These are phyloP conservation scores for Drosophila jambulina DNA, from an alignment of 1,140 invertebrate species.

Conservation along the genomic window DNA sequence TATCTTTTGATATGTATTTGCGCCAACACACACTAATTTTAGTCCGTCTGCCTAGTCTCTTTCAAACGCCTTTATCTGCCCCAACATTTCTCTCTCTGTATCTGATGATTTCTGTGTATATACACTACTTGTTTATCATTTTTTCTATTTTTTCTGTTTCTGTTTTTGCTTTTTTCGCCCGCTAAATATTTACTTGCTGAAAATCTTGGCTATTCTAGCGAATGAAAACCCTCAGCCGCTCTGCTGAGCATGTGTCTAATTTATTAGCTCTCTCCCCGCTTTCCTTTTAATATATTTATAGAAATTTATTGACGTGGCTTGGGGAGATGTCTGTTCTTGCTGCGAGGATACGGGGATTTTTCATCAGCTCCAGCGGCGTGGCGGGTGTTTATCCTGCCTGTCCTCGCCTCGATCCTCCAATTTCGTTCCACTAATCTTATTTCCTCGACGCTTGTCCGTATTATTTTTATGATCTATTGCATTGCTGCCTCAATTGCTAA, in stretches of 20 bases:
- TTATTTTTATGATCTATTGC: conserved; percentile 49
- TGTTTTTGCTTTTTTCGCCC: conserved; percentile 20
- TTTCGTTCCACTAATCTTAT: conserved; percentile 44
- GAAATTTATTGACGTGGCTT: conserved; percentile 47
- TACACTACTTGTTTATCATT: conserved; percentile 31
- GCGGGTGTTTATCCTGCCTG: conserved; percentile 1
- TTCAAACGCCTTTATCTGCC: conserved; percentile 10
- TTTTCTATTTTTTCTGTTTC: conserved; percentile 23
- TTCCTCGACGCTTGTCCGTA: conserved; percentile 1
- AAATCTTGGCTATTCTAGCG: conserved; percentile 46
- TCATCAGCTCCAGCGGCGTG: conserved; percentile 1
- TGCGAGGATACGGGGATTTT: conserved; percentile 11
- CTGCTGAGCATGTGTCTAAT: conserved; percentile 59
- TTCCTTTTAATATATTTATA: conserved; percentile 57
- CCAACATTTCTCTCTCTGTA: conserved; percentile 43
- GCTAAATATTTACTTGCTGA: conserved; percentile 67
- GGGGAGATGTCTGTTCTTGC: conserved; percentile 1
- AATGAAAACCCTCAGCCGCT: conserved; percentile 5
- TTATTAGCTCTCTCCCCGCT: conserved; percentile 59
- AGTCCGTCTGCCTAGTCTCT: conserved; percentile 55
- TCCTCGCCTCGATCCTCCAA: conserved; percentile 7
- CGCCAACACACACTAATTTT: conserved; percentile 63
- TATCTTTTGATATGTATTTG: conserved; percentile 20
- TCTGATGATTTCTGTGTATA: conserved; percentile 56
- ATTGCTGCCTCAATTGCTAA: conserved; percentile 9